Percentiles rank a stretch among this genome's conserved stretches.
phyloP scores from a whole-genome alignment of 2,113 vertebrate genomes.

The Todiramphus chloris region DNA sequence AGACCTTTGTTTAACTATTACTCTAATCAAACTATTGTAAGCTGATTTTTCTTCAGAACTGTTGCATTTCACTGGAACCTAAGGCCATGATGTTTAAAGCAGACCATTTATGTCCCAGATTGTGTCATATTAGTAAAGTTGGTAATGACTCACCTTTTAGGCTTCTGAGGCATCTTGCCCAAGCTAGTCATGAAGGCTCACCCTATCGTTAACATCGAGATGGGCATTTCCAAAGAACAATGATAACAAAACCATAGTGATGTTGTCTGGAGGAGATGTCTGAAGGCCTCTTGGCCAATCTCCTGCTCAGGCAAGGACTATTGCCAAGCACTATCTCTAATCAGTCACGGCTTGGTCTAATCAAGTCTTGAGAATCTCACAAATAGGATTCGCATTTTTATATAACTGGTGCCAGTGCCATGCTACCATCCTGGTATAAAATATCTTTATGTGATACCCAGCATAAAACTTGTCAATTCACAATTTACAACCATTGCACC shows the following conservation, averaged over 20 bases:
- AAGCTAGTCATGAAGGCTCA: neutral
- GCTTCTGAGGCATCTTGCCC: neutral
- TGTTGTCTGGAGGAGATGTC: neutral
- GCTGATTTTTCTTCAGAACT: neutral
- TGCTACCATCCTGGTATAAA: neutral
- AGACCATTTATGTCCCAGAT: neutral
- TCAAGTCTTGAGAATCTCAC: neutral
- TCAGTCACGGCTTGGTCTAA: neutral
- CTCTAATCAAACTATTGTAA: neutral
- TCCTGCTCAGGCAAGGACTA: neutral
- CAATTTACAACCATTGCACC: neutral
- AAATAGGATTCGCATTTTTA: neutral
- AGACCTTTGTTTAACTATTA: neutral
- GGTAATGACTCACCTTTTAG: neutral
- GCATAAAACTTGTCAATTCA: neutral
- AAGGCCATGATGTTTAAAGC: neutral
- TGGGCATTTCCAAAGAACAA: neutral
- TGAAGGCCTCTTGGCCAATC: neutral
- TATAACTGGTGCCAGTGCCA: neutral
- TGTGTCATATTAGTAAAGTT: neutral
- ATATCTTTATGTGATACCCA: neutral
- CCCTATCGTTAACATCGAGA: fast-evolving
- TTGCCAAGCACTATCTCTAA: neutral
- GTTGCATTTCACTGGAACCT: neutral
- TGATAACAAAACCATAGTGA: neutral